phyloP scores from a whole-genome alignment of 2,888 invertebrate genomes.

The Arge pagana region DNA sequence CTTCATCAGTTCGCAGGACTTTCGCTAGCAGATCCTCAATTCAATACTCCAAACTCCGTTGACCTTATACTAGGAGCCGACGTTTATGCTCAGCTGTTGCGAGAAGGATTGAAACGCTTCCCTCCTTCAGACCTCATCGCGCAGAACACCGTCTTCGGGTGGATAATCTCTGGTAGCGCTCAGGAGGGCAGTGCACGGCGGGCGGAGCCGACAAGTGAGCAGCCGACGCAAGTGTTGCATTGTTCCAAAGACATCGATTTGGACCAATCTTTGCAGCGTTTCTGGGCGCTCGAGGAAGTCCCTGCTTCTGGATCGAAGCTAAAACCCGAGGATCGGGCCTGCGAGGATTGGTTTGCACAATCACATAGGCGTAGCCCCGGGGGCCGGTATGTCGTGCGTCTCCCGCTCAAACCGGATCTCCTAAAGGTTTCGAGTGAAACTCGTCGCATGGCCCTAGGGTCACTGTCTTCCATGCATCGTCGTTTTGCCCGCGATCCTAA shows the following conservation, averaged over 20 bases:
- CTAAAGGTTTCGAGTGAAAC: neutral
- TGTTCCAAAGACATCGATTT: neutral
- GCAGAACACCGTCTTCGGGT: constrained; percentile 26
- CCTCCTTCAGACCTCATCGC: constrained; percentile 11
- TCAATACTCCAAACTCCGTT: constrained; percentile 3
- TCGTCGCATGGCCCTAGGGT: neutral
- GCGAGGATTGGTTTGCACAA: constrained; percentile 5
- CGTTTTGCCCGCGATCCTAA: neutral
- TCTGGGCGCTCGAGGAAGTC: constrained; percentile 20
- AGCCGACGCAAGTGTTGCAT: neutral
- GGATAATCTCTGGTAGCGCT: constrained; percentile 22
- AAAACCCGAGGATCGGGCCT: constrained; percentile 11
- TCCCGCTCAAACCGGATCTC: neutral
- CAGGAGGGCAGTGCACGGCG: neutral
- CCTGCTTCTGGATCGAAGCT: constrained; percentile 7
- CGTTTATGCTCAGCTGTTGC: constrained; percentile 24
- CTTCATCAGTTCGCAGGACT: neutral
- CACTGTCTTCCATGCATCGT: neutral
- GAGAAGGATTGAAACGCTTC: constrained; percentile 12
- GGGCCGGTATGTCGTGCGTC: constrained; percentile 14
- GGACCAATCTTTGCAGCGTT: constrained; percentile 7
- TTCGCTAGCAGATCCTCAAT: neutral
- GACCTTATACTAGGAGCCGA: constrained; percentile 25
- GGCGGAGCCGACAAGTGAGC: constrained; percentile 11
- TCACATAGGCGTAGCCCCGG: neutral